phyloP scores from a whole-genome alignment of 1,140 invertebrate species.

The Drosophila triauraria region DNA sequence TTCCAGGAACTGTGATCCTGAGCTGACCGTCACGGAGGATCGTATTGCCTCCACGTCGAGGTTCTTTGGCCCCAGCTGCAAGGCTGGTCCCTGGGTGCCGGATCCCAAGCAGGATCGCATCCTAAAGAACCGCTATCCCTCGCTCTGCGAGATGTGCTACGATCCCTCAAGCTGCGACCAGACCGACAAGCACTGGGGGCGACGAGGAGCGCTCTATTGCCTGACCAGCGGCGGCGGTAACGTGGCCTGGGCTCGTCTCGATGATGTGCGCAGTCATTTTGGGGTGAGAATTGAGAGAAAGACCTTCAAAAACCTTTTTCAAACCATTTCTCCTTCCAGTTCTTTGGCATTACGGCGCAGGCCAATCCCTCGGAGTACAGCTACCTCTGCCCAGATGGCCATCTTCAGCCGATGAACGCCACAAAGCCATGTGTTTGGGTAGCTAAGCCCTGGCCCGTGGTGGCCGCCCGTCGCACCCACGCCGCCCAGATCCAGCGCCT shows the following conservation, averaged over 20 bases:
- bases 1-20: conserved; percentile 88
- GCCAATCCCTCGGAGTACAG: conserved; percentile 87
- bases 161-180: conserved; percentile 87
- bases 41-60: conserved; percentile 88
- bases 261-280: conserved; percentile 88
- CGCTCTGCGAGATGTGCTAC: conserved; percentile 90
- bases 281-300: conserved; percentile 85
- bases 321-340: conserved; percentile 32
- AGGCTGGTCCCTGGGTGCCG: conserved; percentile 92
- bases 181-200: conserved; percentile 92
- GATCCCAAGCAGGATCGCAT: conserved; percentile 88
- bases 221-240: conserved; percentile 91
- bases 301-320: background rate
- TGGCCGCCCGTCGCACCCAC: conserved; percentile 87
- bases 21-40: conserved; percentile 90
- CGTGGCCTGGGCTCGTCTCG: conserved; percentile 91
- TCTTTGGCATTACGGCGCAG: conserved; percentile 74
- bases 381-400: conserved; percentile 93
- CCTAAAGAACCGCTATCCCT: conserved; percentile 90
- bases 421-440: conserved; percentile 90
- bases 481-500: conserved; percentile 87
- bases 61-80: conserved; percentile 91
- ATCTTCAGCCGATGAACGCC: conserved; percentile 87
- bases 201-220: conserved; percentile 91
- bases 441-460: conserved; percentile 90